These are phyloP conservation scores for Engystomops pustulosus DNA, from an alignment of 2,113 vertebrate species.

Conservation along the genomic window DNA sequence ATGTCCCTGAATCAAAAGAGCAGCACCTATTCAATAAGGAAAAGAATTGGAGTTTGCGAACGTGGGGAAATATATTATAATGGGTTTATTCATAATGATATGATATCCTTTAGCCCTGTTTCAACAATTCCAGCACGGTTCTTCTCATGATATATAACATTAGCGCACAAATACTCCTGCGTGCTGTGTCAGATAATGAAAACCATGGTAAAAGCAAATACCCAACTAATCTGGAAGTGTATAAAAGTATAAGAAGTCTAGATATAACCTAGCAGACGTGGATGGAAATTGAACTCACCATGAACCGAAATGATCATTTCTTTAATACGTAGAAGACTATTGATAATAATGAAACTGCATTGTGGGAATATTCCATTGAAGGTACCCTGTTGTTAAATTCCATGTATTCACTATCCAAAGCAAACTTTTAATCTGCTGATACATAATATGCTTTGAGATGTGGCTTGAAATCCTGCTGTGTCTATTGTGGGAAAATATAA, in stretches of 20 bases:
- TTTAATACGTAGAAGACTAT: neutral
- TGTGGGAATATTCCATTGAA: neutral
- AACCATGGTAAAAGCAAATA: neutral
- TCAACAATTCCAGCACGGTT: neutral
- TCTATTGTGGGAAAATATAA: neutral
- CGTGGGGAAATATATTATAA: too few species aligned
- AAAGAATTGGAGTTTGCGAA: too few species aligned
- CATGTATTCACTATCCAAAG: neutral
- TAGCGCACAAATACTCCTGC: neutral
- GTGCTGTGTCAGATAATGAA: slow-evolving; percentile 44
- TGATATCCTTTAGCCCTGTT: slow-evolving; percentile 1
- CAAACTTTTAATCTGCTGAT: neutral
- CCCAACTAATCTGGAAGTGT: neutral
- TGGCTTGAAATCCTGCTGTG: neutral
- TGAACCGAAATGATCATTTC: slow-evolving; percentile 12
- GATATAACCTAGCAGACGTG: neutral
- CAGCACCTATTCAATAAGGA: too few species aligned
- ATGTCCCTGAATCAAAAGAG: too few species aligned
- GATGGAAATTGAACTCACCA: slow-evolving; percentile 16
- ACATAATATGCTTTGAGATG: neutral
- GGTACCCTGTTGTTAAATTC: slow-evolving; percentile 4
- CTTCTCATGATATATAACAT: neutral
- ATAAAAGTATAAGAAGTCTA: slow-evolving; percentile 6
- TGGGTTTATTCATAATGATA: slow-evolving; percentile 4
- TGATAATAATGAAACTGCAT: slow-evolving; percentile 9